Base-by-base conservation (phyloP, 2,797 vertebrate species). In the Ficedula albicollis region DNA sequence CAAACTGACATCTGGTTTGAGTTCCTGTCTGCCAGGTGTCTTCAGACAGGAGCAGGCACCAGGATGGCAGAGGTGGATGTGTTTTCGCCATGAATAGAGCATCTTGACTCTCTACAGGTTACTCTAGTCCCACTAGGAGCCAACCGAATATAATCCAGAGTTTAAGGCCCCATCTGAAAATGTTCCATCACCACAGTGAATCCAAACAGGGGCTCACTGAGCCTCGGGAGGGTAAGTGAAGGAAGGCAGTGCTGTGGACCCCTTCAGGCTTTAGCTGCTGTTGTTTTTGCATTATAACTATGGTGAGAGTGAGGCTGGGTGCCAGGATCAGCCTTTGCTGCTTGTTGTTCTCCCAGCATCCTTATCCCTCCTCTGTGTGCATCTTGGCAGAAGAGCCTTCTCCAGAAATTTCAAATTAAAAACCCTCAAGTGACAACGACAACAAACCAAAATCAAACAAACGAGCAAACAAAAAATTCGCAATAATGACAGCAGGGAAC, bases 81-180 rank as follows among this genome's bases (percentile, higher is more conserved):
- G 10, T 36, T 82, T 90, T 43, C 88, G 59, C 70, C 5, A 1
- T 87, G 88, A 95, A 84, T 89, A 93, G 94, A 96, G 66, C 89
- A 48, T 98, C 85, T 98, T 88, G 88, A 96, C 95, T 98, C 91
- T 98, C 97, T 97, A 94, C 96, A 99, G 99, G 98, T 98, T 98
- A 98, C 96, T 98, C 95, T 96, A 97, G 72, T 96, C 96, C 98
- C 96, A 85, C 96, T 98, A 98, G 93, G 97, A 99, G 99, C 96
- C 98, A 97, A 17, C 98, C 97, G 84, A 97, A 97, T 97, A 98
- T 99, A 98, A 98, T 99, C 97, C 98, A 98, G 93, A 95, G 98
- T 97, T 97, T 98, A 97, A 98, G 97, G 97, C 96, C 97, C 83
- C 98, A 98, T 95, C 97, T 98, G 97, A 98, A 95, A 97, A 93